These are phyloP conservation scores for Oenanthe melanoleuca DNA, from an alignment of 2,113 vertebrate genomes.

Conservation along the genomic window DNA sequence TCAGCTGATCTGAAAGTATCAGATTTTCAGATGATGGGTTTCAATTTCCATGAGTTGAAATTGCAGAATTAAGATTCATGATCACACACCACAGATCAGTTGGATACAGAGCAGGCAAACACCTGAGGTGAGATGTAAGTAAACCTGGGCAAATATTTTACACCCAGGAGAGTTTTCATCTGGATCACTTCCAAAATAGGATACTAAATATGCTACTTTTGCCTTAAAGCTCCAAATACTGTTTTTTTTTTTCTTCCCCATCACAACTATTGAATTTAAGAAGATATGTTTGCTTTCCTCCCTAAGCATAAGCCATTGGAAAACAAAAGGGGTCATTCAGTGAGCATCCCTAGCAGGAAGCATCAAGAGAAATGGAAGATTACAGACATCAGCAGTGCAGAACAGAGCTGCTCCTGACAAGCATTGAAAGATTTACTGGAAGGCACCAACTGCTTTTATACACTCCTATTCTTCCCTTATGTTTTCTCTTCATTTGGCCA, in stretches of 20 bases:
- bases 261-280: not conserved
- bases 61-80: not conserved
- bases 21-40: not conserved
- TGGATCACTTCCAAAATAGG: not conserved
- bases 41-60: not conserved
- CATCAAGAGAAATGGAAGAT: not conserved
- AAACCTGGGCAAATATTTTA: not conserved
- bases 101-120: not conserved
- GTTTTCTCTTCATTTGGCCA: not conserved
- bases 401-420: not conserved
- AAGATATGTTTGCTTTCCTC: not conserved
- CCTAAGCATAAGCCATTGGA: not conserved
- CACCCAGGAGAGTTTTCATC: not conserved
- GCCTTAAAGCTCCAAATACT: not conserved
- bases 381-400: not conserved
- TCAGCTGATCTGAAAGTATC: not conserved
- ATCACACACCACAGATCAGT: not conserved
- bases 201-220: not conserved
- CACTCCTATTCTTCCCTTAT: not conserved
- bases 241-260: not conserved
- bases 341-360: not conserved
- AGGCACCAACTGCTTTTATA: not conserved
- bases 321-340: constrained; percentile 12
- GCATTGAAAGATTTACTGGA: constrained; percentile 2
- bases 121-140: not conserved